Base-by-base conservation (phyloP, 2,888 invertebrate species). In the Pyrrhia umbra region DNA sequence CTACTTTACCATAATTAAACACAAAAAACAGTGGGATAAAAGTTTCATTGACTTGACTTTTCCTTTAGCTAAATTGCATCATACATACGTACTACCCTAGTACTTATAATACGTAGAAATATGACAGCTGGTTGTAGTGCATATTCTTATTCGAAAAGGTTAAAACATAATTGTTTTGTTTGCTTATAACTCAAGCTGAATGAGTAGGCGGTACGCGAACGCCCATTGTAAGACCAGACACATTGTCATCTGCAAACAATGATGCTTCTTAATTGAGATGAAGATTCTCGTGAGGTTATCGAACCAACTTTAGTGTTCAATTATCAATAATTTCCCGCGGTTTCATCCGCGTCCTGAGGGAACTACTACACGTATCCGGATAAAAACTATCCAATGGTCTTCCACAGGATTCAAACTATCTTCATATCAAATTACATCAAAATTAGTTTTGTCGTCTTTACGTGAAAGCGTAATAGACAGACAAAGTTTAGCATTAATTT, bases 181-280 rank as follows among this genome's bases (percentile, higher is more conserved):
- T 66, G 64, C 57, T 68, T 72, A 64, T 64, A 73, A 76, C 58
- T 64, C 67, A 70, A 72, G 49, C 70, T 69, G 50, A 78, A 58
- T 56, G 74, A 63, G 82, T 78, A 69, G 84, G 82, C 79, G 81
- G 66, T 63, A 55, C 63, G 52, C 62, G 50, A 34, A 49, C 67
- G 66, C 63, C 77, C 78, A 79, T 84, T 84, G 78, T 82, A 69
- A 54, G 64, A 49, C 27, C 54, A 75, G 64, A 68, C 66, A 52
- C 70, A 75, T 77, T 77, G 76, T 76, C 70, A 73, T 72, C 59
- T 66, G 65, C 65, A 68, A 67, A 80, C 82, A 81, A 83, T 81
- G 81, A 71, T 59, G 72, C 59, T 68, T 60, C 76, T 73, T 83
- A 83, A 83, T 83, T 83, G 82, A 80, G 62, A 64, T 68, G 76